Base-by-base conservation (phyloP, 2,888 invertebrate genomes). In the Idaea aversata region DNA sequence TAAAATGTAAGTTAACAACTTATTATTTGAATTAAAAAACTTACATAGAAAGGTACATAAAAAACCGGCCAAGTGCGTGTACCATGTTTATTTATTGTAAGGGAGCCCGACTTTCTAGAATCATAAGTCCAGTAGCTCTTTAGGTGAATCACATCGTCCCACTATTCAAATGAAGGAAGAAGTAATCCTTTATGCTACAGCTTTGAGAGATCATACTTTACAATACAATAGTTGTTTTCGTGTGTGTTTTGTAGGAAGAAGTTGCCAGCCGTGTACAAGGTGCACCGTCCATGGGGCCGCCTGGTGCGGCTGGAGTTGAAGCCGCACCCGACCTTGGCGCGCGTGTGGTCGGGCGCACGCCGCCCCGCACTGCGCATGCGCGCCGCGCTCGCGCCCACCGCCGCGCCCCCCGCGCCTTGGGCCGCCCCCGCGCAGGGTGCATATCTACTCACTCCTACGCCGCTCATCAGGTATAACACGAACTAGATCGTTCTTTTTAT, bases 391-490 rank as follows among this genome's bases (percentile, higher is more conserved):
- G 88, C 97, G 63, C 99, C 99, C 15, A 96, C 97, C 93, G 65
- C 95, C 16, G 95, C 95, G 68, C 98, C 99, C 15, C 98, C 99
- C 5, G 91, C 96, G 69, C 99, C 99, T 2, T 99, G 98, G 98
- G 88, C 93, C 59, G 93, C 94, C 0, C 81, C 94, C 3, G 61
- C 62, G 57, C 63, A 71, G 0, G 98, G 98, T 5, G 98, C 98
- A 0, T 97, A 97, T 80, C 87, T 98, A 6, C 84, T 97, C 34
- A 94, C 95, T 0, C 94, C 95, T 72, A 94, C 95, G 15, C 84
- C 88, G 10, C 81, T 91, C 36, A 81, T 90, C 67, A 78, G 89
- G 89, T 87, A 60, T 15, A 0, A 5, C 36, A 7, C 25, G 25
- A 25, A 25, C 25, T 25, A 25, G 25, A 25, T 25, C 3, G 25